Percentiles rank a stretch among this genome's conserved stretches.
phyloP scores from a whole-genome alignment of 2,113 vertebrate genomes.

The Lepisosteus osseus region DNA sequence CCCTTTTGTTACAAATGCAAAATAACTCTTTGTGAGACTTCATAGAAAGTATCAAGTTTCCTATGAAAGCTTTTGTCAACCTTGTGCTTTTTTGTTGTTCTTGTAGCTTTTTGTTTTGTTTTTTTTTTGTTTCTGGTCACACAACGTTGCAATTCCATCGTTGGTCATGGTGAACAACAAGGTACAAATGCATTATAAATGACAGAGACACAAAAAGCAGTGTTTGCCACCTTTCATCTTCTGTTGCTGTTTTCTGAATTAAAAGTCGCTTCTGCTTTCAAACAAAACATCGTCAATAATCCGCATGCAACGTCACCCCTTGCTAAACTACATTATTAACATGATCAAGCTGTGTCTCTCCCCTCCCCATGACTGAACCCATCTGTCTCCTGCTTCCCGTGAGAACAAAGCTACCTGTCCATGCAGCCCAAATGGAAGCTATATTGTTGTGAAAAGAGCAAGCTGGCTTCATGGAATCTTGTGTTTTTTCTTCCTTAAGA shows the following conservation, averaged over 20 bases:
- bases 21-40: neutral
- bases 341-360: neutral
- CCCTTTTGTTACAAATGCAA: constrained; percentile 8
- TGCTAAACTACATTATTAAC: neutral
- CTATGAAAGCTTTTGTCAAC: no score
- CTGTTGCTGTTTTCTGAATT: neutral
- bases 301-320: constrained; percentile 5
- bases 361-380: constrained; percentile 21
- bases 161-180: neutral
- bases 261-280: constrained; percentile 8
- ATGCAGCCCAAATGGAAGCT: constrained; percentile 38
- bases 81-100: neutral
- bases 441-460: constrained; percentile 41
- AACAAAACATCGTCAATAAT: neutral
- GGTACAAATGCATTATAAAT: constrained; percentile 12
- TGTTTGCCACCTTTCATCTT: constrained; percentile 13
- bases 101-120: neutral
- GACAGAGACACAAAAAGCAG: neutral
- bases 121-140: constrained; percentile 6
- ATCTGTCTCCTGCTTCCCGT: constrained; percentile 20
- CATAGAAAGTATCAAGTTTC: neutral
- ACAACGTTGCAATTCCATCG: neutral
- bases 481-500: neutral
- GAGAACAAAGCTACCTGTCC: constrained; percentile 33
- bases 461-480: constrained; percentile 36